Percentiles rank a stretch among this genome's conserved stretches.
Conservation (phyloP, 2,888 invertebrate species). For the Nemotelus nigrinus region DNA sequence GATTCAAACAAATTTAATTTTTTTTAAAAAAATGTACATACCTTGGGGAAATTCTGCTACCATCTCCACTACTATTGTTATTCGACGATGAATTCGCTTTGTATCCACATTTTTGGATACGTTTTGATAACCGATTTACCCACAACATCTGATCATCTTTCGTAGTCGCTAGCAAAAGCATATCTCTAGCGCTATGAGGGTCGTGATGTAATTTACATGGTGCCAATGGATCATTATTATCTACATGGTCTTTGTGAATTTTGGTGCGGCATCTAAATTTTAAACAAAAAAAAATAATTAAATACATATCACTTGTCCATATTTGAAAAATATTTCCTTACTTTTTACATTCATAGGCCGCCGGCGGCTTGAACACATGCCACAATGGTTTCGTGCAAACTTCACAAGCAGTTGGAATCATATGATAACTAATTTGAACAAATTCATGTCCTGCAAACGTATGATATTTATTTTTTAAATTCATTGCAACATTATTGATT, state of each 20-base stretch:
- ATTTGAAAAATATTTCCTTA: slow-evolving; percentile 47
- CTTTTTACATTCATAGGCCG: slow-evolving; percentile 95
- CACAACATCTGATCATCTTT: slow-evolving; percentile 91
- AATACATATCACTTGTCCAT: neutral
- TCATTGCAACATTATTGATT: neutral
- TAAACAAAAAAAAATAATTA: slow-evolving; percentile 30
- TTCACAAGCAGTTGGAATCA: slow-evolving; percentile 94
- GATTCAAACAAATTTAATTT: slow-evolving; percentile 15
- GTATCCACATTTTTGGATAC: slow-evolving; percentile 93
- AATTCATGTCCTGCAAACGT: slow-evolving; percentile 83
- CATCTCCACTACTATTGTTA: slow-evolving; percentile 66
- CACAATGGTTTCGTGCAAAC: slow-evolving; percentile 96
- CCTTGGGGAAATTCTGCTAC: slow-evolving; percentile 81
- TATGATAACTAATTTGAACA: slow-evolving; percentile 95
- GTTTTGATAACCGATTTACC: slow-evolving; percentile 90
- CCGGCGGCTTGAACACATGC: slow-evolving; percentile 98
- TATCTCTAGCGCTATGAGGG: slow-evolving; percentile 91
- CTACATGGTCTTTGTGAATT: slow-evolving; percentile 97
- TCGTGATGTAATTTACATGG: slow-evolving; percentile 97
- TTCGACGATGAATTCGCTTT: slow-evolving; percentile 79
- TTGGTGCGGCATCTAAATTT: slow-evolving; percentile 89
- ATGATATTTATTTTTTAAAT: neutral
- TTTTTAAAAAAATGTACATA: slow-evolving; percentile 60
- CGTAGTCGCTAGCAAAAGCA: slow-evolving; percentile 86
- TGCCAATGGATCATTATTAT: slow-evolving; percentile 82